A percentile compares a stretch with the other conserved stretches of the same genome.
Evolutionary conservation across 2,797 vertebrate genomes (phyloP).

Genomic region (Vespertilio murinus): DNA sequence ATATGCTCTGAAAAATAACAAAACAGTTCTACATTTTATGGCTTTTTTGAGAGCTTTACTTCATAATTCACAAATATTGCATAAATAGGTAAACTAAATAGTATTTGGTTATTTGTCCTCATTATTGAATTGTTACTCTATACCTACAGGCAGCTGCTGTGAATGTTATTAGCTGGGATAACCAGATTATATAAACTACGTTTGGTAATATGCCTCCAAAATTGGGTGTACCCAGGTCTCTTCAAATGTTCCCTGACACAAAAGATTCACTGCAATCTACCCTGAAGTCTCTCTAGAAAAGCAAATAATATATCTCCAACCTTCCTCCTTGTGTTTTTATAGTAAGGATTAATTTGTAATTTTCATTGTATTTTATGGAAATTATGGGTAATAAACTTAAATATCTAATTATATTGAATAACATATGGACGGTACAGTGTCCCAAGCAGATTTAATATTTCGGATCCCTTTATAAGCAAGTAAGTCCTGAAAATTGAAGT

Average conservation of each 20-base stretch:
- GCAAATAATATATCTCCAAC: background rate
- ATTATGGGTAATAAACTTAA: background rate
- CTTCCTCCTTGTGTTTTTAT: background rate
- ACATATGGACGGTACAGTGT: background rate
- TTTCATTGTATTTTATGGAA: background rate
- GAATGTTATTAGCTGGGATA: slow-evolving; percentile 65
- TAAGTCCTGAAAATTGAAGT: background rate
- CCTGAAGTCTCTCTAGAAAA: background rate
- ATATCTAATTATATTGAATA: background rate
- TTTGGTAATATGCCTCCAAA: slow-evolving; percentile 51
- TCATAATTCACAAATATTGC: slow-evolving; percentile 65
- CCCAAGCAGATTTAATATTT: background rate
- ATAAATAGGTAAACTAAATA: slow-evolving; percentile 67
- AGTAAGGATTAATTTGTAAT: background rate
- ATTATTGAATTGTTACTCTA: slow-evolving; percentile 74
- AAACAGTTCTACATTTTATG: slow-evolving; percentile 30
- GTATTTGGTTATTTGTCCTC: slow-evolving; percentile 67
- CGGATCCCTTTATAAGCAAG: background rate
- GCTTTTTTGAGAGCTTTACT: slow-evolving; percentile 71
- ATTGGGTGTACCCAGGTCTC: slow-evolving; percentile 36
- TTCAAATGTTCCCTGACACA: slow-evolving; percentile 27
- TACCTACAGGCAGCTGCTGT: slow-evolving; percentile 61
- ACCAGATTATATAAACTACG: slow-evolving; percentile 72
- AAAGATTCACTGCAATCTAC: background rate
- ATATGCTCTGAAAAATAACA: slow-evolving; percentile 43